phyloP scores from a whole-genome alignment of 2,113 vertebrate species.

The Oreochromis spilurus region DNA sequence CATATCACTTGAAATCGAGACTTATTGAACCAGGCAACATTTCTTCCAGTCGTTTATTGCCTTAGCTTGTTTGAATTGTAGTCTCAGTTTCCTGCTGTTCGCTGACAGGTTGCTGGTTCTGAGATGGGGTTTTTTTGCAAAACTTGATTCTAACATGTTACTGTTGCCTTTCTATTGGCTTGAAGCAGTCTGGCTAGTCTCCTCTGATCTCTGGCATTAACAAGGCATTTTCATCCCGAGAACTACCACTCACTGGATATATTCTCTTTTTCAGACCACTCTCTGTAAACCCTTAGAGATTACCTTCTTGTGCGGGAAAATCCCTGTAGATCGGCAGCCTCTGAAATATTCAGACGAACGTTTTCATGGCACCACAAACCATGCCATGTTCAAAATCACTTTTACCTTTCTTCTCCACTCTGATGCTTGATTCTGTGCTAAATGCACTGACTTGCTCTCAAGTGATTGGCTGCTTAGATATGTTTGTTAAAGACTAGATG shows the following conservation, averaged over 20 bases:
- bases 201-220: not conserved
- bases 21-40: not conserved
- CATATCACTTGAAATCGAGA: not conserved
- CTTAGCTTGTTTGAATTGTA: not conserved
- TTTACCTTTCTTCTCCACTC: not conserved
- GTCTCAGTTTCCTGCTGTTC: not conserved
- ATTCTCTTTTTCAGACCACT: not conserved
- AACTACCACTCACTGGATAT: not conserved
- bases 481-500: not conserved
- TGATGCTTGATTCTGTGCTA: accelerated
- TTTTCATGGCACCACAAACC: not conserved
- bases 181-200: not conserved
- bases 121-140: not conserved
- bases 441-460: not conserved
- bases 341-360: not conserved
- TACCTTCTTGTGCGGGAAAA: not conserved
- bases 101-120: not conserved
- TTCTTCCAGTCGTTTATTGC: accelerated
- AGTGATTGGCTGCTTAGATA: not conserved
- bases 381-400: not conserved
- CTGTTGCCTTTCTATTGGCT: not conserved
- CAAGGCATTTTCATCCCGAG: not conserved
- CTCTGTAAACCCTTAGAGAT: not conserved
- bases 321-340: not conserved
- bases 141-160: not conserved